Evolutionary conservation across 2,888 invertebrate genomes (phyloP).

Genomic region (Muscina levida): DNA sequence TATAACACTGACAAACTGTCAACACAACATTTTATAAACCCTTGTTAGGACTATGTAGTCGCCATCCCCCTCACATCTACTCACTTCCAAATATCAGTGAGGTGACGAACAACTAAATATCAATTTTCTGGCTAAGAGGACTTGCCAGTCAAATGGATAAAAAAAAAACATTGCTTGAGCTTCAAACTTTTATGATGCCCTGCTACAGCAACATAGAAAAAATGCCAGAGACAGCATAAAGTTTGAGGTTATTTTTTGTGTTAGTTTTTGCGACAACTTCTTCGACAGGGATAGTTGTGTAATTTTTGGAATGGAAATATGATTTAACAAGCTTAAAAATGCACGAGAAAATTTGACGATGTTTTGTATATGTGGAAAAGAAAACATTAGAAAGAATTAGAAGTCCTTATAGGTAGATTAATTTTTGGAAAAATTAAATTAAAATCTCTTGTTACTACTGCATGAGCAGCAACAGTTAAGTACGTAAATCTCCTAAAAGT

Average conservation of each 20-base stretch:
- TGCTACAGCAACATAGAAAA: neutral
- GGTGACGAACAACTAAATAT: conserved; percentile 3
- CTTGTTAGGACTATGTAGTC: neutral
- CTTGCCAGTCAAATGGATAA: neutral
- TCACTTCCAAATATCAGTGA: neutral
- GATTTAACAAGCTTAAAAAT: no score
- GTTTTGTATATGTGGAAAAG: no score
- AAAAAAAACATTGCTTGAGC: no score
- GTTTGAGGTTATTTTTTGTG: conserved; percentile 11
- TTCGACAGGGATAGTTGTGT: no score
- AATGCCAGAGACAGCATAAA: neutral
- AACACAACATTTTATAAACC: conserved; percentile 16
- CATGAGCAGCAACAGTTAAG: no score
- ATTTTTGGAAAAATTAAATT: no score
- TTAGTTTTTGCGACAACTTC: neutral
- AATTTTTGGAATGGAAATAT: no score
- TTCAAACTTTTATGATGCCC: conserved; percentile 29
- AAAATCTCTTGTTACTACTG: no score
- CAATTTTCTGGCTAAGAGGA: neutral
- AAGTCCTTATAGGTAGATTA: no score
- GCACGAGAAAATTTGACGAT: no score
- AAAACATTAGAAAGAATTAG: no score
- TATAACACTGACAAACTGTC: conserved; percentile 3
- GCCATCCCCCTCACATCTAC: neutral
- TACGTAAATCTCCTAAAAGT: no score